These are phyloP conservation scores for Galaxea fascicularis DNA, from an alignment of 92 coral and sea anemone species.

Conservation along the genomic window DNA sequence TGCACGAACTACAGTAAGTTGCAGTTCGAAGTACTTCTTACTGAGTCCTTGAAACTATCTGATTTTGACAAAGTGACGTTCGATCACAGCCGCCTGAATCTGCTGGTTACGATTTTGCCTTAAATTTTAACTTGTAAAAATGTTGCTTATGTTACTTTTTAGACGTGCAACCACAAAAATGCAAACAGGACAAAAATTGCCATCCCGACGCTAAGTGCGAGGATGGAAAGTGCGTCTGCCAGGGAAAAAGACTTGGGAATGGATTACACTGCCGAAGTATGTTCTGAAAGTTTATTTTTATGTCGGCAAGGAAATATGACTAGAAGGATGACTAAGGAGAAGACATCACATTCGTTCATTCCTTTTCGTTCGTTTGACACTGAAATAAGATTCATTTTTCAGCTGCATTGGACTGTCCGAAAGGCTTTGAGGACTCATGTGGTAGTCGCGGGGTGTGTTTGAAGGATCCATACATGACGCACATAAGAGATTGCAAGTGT, in stretches of 20 bases:
- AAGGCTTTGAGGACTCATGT: neutral
- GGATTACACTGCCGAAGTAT: slow-evolving; percentile 24
- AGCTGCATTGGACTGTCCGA: neutral
- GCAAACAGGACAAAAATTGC: slow-evolving; percentile 8
- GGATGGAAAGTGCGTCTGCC: slow-evolving; percentile 5
- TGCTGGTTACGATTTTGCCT: no score
- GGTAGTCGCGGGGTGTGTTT: neutral
- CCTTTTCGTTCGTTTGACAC: neutral
- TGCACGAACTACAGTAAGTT: slow-evolving; percentile 1
- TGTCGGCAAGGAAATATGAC: no score
- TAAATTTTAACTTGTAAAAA: no score
- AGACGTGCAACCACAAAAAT: neutral
- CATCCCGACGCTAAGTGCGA: slow-evolving; percentile 15
- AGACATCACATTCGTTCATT: neutral
- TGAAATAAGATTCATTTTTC: neutral
- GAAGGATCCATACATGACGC: neutral
- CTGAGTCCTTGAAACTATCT: neutral
- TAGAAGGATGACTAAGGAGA: no score
- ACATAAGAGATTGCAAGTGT: neutral
- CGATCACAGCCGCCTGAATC: no score
- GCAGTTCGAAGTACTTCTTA: neutral
- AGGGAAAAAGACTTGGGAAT: neutral
- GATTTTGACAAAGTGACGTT: no score
- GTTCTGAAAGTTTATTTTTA: neutral
- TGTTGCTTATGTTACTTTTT: neutral